Percentiles rank a stretch among this genome's conserved stretches.
phyloP scores from a whole-genome alignment of 2,797 vertebrate species.

The Gadopsis marmoratus region DNA sequence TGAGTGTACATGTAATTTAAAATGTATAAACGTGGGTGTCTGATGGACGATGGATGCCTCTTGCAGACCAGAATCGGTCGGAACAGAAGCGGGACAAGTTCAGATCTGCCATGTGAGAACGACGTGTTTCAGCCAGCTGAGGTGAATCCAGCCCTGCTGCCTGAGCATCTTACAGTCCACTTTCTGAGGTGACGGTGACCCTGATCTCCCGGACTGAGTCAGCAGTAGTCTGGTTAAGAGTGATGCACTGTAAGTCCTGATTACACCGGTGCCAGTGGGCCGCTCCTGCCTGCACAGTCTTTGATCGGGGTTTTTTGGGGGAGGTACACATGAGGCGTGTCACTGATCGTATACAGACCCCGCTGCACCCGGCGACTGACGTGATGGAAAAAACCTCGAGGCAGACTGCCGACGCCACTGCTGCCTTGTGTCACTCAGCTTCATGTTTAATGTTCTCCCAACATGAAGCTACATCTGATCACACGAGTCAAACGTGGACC shows the following conservation, averaged over 20 bases:
- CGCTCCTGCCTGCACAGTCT: conserved; percentile 25
- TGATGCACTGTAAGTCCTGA: conserved; percentile 25
- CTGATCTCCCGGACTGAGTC: conserved; percentile 65
- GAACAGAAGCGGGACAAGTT: background rate
- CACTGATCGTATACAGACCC: conserved; percentile 22
- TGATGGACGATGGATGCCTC: rapidly evolving
- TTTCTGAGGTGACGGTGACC: conserved; percentile 60
- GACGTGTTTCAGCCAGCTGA: conserved; percentile 19
- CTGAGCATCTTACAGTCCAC: background rate
- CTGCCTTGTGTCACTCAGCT: background rate
- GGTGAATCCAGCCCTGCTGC: background rate
- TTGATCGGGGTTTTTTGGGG: conserved; percentile 59
- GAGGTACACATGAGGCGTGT: conserved; percentile 59
- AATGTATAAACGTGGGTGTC: background rate
- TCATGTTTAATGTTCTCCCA: conserved; percentile 1
- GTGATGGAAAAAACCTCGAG: background rate
- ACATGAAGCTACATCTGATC: background rate
- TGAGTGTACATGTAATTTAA: background rate
- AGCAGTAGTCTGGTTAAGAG: conserved; percentile 41
- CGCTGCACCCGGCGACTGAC: background rate
- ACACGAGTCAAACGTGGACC: background rate
- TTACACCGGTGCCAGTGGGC: conserved; percentile 23
- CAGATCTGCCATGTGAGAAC: background rate
- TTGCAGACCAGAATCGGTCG: background rate
- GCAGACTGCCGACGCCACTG: background rate